Conservation (phyloP, 2,888 invertebrate species). For the Neuroscelio doddi region DNA sequence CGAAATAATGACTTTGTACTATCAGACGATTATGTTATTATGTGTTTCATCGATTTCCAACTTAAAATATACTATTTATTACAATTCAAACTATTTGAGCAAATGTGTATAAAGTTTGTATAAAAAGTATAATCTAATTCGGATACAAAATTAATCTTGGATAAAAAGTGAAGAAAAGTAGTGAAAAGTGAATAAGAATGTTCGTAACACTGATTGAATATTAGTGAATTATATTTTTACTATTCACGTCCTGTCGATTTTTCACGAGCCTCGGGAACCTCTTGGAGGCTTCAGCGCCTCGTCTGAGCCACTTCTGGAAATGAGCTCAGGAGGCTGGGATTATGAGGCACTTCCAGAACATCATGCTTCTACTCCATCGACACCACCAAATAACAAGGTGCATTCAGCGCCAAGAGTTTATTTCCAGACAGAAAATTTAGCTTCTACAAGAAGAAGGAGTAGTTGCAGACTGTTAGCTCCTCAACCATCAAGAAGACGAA, state of each 20-base stretch:
- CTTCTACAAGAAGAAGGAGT: constrained; percentile 65
- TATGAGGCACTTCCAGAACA: constrained; percentile 68
- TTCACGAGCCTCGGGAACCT: constrained; percentile 61
- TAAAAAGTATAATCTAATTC: too few species aligned
- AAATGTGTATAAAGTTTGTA: too few species aligned
- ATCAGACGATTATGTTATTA: background rate
- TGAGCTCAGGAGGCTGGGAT: constrained; percentile 69
- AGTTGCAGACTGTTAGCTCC: constrained; percentile 58
- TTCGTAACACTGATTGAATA: constrained; percentile 1
- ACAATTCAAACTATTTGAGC: background rate
- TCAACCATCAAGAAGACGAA: constrained; percentile 59
- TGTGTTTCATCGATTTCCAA: background rate
- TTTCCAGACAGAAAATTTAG: constrained; percentile 73
- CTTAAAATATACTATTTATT: background rate
- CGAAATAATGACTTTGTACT: constrained; percentile 5
- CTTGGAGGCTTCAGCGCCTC: constrained; percentile 60
- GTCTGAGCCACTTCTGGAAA: constrained; percentile 70
- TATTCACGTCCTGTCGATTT: constrained; percentile 58
- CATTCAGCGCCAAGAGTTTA: constrained; percentile 75
- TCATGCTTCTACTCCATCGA: constrained; percentile 61
- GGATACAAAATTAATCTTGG: too few species aligned
- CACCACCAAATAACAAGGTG: constrained; percentile 60
- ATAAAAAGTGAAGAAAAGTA: too few species aligned
- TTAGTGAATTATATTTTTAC: constrained; percentile 45
- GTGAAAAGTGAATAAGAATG: background rate